A percentile compares a stretch with the other conserved stretches of the same genome.
These are phyloP conservation scores for Alethe diademata DNA, from an alignment of 2,113 vertebrate genomes.

Conservation along the genomic window DNA sequence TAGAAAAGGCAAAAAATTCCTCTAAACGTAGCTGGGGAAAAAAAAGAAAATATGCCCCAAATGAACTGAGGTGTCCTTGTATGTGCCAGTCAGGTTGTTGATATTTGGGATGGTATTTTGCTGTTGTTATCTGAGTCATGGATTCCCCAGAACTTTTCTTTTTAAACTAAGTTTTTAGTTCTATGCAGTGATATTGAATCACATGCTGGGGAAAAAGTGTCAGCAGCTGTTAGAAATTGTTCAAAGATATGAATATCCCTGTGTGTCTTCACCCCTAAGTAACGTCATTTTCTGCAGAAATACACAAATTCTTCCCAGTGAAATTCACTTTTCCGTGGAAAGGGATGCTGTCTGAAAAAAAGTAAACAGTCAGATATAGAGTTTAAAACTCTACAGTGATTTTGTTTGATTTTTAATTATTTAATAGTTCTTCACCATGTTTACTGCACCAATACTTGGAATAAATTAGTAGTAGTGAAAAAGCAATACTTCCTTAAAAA, in stretches of 20 bases:
- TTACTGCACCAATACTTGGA: not conserved
- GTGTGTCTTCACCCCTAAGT: not conserved
- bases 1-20: not conserved
- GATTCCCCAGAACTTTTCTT: not conserved
- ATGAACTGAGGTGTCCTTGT: not conserved
- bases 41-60: not conserved
- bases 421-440: not conserved
- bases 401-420: not conserved
- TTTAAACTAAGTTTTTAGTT: not conserved
- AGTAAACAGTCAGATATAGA: not conserved
- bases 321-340: not conserved
- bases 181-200: not conserved
- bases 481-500: not conserved
- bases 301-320: not conserved
- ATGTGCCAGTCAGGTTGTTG: not conserved
- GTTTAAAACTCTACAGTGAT: not conserved
- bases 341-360: not conserved
- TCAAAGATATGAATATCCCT: not conserved
- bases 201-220: not conserved
- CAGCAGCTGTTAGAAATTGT: not conserved
- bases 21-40: not conserved
- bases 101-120: not conserved
- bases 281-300: not conserved
- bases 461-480: not conserved
- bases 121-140: rapidly evolving